Conservation (phyloP, 2,888 invertebrate species). For the Pemphredon lugubris region DNA sequence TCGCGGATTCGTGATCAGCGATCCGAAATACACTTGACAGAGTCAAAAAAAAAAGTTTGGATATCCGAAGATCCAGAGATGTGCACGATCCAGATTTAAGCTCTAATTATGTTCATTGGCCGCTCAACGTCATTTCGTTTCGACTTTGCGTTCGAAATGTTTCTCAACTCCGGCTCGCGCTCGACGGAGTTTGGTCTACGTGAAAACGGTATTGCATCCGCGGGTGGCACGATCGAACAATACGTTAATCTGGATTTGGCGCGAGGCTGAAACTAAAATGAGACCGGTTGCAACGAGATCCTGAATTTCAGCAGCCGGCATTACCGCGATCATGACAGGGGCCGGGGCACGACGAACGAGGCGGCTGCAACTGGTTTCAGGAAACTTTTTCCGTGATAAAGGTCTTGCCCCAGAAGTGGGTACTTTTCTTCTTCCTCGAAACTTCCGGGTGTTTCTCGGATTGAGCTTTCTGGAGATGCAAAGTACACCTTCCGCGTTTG, state of each 20-base stretch:
- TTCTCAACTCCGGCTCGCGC: no score
- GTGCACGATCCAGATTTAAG: no score
- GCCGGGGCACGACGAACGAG: conserved; percentile 6
- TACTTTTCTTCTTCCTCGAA: conserved; percentile 40
- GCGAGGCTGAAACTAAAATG: background rate
- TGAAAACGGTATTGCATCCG: no score
- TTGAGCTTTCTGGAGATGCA: conserved; percentile 48
- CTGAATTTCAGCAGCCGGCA: conserved; percentile 34
- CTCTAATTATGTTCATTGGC: no score
- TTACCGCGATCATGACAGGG: conserved; percentile 44
- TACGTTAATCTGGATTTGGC: background rate
- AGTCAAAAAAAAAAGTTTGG: no score
- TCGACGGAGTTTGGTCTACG: no score
- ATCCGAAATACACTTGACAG: no score
- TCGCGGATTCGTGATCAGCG: no score
- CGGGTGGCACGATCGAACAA: no score
- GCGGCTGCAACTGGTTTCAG: conserved; percentile 41
- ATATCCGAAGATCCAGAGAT: no score
- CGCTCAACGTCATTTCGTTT: no score
- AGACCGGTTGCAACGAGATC: conserved; percentile 14
- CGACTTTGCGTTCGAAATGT: no score
- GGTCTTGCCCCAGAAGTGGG: conserved; percentile 31
- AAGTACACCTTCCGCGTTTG: conserved; percentile 37
- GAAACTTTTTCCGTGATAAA: conserved; percentile 54
- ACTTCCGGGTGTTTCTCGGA: conserved; percentile 20